Percentiles rank a stretch among this genome's conserved stretches.
Conservation (phyloP, 2,113 vertebrate genomes). For the Rallus limicola region DNA sequence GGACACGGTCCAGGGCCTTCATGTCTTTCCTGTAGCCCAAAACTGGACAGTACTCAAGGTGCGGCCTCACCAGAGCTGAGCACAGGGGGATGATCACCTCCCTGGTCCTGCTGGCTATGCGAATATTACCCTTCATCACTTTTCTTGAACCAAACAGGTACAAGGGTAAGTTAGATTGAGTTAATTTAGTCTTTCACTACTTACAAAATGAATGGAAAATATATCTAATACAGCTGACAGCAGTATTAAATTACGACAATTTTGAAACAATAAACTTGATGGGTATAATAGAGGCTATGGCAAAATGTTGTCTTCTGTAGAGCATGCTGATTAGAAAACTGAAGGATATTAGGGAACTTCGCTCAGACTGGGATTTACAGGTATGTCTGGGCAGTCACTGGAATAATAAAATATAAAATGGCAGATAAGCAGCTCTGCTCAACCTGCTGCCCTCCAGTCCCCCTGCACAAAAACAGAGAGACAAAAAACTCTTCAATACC, state of each 20-base stretch:
- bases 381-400: neutral
- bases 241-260: neutral
- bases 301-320: neutral
- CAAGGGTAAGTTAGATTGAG: neutral
- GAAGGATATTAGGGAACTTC: neutral
- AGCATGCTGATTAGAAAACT: neutral
- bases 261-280: neutral
- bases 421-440: neutral
- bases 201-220: neutral
- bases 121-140: neutral
- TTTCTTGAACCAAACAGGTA: neutral
- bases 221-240: neutral
- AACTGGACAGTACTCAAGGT: too few relatives aligned
- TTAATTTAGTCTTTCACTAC: neutral
- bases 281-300: neutral
- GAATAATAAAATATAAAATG: neutral
- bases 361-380: neutral
- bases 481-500: neutral
- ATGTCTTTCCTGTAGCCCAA: too few relatives aligned
- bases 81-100: too few relatives aligned
- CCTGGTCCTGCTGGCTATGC: too few relatives aligned
- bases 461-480: neutral
- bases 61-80: too few relatives aligned
- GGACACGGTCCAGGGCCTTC: too few relatives aligned
- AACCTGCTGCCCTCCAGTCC: rapidly evolving